These are phyloP conservation scores for Ianthella basta DNA, from an alignment of 37 sponge, comb jelly and placozoan species.

Conservation along the genomic window DNA sequence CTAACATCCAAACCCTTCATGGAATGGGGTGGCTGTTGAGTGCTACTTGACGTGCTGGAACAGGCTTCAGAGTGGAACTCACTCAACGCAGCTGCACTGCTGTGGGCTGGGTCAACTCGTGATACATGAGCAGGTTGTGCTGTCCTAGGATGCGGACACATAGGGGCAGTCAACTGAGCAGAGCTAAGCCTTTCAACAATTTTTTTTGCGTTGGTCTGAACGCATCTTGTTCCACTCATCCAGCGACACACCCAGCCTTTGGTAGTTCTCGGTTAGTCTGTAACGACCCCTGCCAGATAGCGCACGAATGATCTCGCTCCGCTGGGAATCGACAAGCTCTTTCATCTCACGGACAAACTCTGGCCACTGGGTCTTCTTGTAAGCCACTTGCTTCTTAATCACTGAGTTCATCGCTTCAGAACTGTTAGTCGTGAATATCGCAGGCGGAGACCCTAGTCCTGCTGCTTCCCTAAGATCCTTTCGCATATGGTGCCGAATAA, in stretches of 20 bases:
- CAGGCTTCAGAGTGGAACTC: no score
- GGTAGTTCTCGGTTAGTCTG: neutral
- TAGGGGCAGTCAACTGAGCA: neutral
- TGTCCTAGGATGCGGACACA: neutral
- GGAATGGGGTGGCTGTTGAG: no score
- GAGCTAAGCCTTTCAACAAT: neutral
- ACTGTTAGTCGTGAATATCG: constrained; percentile 47
- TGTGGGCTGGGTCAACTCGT: no score
- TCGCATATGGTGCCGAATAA: constrained; percentile 33
- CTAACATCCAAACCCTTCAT: no score
- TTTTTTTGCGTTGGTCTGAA: neutral
- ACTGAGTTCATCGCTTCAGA: constrained; percentile 49
- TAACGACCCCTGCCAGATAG: constrained; percentile 56
- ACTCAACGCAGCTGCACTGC: no score
- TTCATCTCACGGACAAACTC: constrained; percentile 20
- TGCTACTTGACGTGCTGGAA: no score
- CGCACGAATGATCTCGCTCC: constrained; percentile 34
- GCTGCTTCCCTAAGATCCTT: constrained; percentile 37
- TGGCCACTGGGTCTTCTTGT: constrained; percentile 54
- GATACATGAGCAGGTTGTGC: neutral
- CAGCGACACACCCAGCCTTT: neutral
- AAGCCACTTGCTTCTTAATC: constrained; percentile 46
- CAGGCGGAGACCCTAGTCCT: constrained; percentile 53
- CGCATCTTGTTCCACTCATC: neutral
- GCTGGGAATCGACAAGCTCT: constrained; percentile 13